phyloP scores from a whole-genome alignment of 2,888 invertebrate genomes.

The Antheraea yamamai region DNA sequence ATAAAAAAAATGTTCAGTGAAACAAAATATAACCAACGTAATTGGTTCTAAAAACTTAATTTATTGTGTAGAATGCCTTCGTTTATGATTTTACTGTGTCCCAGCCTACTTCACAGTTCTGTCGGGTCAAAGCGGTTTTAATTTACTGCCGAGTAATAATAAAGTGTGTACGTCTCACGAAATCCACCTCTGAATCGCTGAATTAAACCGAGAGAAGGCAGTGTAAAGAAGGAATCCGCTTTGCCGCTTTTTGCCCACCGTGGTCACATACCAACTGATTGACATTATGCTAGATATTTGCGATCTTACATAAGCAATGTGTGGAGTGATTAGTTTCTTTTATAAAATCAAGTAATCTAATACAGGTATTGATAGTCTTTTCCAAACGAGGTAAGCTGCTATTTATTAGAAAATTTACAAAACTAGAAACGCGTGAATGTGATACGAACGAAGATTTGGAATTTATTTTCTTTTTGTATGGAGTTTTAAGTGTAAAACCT shows the following conservation, averaged over 20 bases:
- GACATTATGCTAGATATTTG: background rate
- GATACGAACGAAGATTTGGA: no score
- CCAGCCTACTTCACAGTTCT: constrained; percentile 23
- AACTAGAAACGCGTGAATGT: no score
- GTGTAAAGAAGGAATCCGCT: constrained; percentile 21
- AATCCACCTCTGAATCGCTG: constrained; percentile 29
- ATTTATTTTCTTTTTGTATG: no score
- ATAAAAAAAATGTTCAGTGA: background rate
- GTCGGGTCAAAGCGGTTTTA: constrained; percentile 38
- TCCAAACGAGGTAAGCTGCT: background rate
- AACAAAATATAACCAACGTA: background rate
- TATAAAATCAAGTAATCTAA: background rate
- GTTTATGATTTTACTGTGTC: constrained; percentile 4
- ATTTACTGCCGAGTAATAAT: constrained; percentile 40
- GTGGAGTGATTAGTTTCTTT: background rate
- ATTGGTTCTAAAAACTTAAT: background rate
- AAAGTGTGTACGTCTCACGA: constrained; percentile 33
- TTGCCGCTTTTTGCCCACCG: constrained; percentile 31
- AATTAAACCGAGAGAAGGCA: constrained; percentile 33
- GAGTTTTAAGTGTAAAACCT: no score
- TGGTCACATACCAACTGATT: background rate
- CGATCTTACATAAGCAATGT: background rate
- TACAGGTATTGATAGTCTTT: background rate
- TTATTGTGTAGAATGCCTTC: background rate
- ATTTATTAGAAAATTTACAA: no score